Percentiles rank a stretch among this genome's conserved stretches.
Conservation (phyloP, 2,797 vertebrate species). For the Danio tinwini region DNA sequence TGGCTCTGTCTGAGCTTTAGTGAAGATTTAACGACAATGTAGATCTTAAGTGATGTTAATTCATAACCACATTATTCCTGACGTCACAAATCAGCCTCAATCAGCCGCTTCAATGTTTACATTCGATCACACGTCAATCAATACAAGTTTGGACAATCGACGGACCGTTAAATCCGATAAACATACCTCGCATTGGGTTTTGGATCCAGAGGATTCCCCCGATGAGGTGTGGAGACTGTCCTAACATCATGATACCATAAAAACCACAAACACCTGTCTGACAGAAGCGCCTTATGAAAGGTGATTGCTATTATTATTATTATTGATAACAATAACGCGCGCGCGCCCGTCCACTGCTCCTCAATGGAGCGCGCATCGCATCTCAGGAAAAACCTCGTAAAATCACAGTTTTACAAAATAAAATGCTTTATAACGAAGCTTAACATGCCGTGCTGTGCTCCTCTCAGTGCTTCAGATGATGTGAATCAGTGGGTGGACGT, state of each 20-base stretch:
- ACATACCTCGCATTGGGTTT: constrained; percentile 81
- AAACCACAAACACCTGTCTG: constrained; percentile 15
- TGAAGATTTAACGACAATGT: no score
- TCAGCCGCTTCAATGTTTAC: not conserved
- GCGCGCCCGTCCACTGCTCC: not conserved
- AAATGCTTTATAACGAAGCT: not conserved
- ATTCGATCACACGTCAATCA: not conserved
- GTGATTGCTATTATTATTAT: not conserved
- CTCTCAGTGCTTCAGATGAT: not conserved
- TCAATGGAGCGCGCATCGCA: constrained; percentile 43
- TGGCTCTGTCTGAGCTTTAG: no score
- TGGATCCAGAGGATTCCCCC: constrained; percentile 80
- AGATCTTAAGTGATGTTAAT: not conserved
- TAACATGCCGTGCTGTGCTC: not conserved
- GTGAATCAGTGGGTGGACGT: constrained; percentile 41
- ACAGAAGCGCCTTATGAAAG: constrained; percentile 36
- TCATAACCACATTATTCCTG: not conserved
- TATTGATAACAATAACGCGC: constrained; percentile 22
- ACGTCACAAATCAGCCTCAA: not conserved
- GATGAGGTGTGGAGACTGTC: constrained; percentile 77
- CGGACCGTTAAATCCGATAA: not conserved
- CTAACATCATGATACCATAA: constrained; percentile 69
- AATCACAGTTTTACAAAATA: not conserved
- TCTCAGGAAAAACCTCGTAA: not conserved
- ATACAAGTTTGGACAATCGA: not conserved